Evolutionary conservation across 2,888 invertebrate genomes (phyloP).

Genomic region (Agrilus biguttatus): DNA sequence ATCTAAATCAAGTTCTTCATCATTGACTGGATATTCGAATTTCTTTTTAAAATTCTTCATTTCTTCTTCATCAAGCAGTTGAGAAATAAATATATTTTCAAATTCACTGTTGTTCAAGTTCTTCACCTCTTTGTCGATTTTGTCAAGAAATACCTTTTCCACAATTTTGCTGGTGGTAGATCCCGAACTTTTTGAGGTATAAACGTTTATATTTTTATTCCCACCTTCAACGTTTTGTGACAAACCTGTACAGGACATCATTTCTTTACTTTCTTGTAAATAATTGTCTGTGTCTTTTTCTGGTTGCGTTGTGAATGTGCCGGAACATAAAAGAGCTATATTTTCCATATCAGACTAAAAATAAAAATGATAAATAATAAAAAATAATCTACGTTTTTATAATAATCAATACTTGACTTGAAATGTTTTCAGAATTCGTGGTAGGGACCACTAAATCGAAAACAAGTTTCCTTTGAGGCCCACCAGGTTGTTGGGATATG

Average conservation of each 20-base stretch:
- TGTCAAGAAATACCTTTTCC: neutral
- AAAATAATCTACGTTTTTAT: neutral
- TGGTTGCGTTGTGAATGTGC: slow-evolving; percentile 18
- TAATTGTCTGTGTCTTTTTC: neutral
- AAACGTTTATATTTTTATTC: no score
- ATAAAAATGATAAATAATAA: neutral
- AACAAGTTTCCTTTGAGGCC: neutral
- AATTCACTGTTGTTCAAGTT: slow-evolving; percentile 18
- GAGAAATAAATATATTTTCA: slow-evolving; percentile 22
- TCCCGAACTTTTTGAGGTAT: no score
- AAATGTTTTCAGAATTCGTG: neutral
- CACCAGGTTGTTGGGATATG: neutral
- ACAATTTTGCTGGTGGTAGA: neutral
- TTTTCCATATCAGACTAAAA: slow-evolving; percentile 25
- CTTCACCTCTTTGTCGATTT: slow-evolving; percentile 10
- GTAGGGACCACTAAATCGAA: no score
- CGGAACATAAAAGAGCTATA: slow-evolving; percentile 40
- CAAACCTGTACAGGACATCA: no score
- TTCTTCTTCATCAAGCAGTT: slow-evolving; percentile 23
- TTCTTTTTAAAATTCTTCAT: slow-evolving; percentile 22
- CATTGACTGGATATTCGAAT: slow-evolving; percentile 17
- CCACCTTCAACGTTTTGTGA: no score
- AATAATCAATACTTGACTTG: slow-evolving; percentile 1
- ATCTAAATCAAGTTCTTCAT: neutral
- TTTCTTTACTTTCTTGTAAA: neutral